Conservation (phyloP, 1,140 invertebrate genomes). For the Neelides sp. region DNA sequence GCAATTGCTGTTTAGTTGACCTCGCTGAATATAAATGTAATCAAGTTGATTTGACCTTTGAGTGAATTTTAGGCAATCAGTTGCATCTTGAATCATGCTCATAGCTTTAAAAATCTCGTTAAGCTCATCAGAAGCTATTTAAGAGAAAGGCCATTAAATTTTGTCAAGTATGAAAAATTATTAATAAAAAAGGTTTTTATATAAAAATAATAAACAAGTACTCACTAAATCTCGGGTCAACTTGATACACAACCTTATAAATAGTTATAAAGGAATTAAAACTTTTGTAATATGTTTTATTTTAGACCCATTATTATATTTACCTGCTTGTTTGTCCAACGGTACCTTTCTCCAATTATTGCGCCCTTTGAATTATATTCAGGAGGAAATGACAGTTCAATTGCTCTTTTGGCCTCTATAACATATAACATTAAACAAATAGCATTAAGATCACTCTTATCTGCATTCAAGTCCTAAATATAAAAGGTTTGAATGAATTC, state of each 20-base stretch:
- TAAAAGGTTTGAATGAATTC: too few species aligned
- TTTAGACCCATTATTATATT: too few species aligned
- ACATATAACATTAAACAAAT: too few species aligned
- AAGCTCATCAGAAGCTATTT: conserved; percentile 35
- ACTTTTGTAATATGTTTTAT: too few species aligned
- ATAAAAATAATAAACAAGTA: background rate
- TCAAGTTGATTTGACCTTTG: background rate
- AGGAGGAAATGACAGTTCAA: too few species aligned
- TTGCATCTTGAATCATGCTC: conserved; percentile 43
- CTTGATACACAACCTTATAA: conserved; percentile 1
- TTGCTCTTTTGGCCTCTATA: too few species aligned
- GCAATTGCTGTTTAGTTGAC: conserved; percentile 30
- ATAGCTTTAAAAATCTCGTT: conserved; percentile 38
- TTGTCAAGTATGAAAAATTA: background rate
- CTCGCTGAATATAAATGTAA: conserved; percentile 7
- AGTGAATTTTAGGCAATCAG: conserved; percentile 46
- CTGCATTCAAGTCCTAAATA: background rate
- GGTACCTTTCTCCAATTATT: conserved; percentile 13
- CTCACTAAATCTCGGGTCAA: conserved; percentile 14
- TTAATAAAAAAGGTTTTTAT: background rate
- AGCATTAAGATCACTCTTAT: background rate
- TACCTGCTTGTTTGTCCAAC: conserved; percentile 22
- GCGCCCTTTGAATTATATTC: conserved; percentile 1
- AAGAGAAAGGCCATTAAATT: background rate
- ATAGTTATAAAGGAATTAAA: too few species aligned